Evolutionary conservation across 2,888 invertebrate species (phyloP), one percentile per base, ranked within the genome.

Genomic region (Caenorhabditis sp.): DNA sequence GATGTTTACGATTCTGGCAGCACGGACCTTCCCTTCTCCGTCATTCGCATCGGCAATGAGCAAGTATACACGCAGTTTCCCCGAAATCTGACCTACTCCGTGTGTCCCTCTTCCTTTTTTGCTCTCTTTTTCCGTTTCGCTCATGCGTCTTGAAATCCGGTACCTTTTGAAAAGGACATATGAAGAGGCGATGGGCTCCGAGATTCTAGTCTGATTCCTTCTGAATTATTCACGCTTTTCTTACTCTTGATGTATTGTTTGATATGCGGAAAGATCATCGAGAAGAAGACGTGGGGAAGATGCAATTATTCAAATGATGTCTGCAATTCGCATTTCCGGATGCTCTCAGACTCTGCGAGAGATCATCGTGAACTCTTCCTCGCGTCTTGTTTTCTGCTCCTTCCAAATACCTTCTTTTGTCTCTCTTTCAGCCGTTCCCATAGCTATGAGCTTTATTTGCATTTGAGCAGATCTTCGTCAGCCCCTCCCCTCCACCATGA

Each of bases 161-260:
- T 62, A 62, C 62, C 41, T 52, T 22, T n/a, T 17, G 11, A n/a
- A 65, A 65, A 55, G 65, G 53, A 26, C 65, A 45, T 9, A 35
- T 9, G 1, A 30, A 26, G 41, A 39, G 52, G 62, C 11, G 39
- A 20, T 17, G 15, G 7, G 32, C 32, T 7, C 15, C 20, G 24
- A 58, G 66, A 66, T 56, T 66, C 56, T 66, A 66, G 66, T 66
- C 56, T 66, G 66, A 66, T 58, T 41, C 46, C 56, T 58, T 46
- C 8, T 66, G 27, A 55, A 65, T 65, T 65, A 65, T 65, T 55
- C 55, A 65, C 65, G 55, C 39, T 30, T 26, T 65, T 35, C 24
- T 27, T 4, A n/a, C 32, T 52, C 20, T 35, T 35, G 32, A 32
- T 52, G 11, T 35, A 2, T 17, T 32, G 32, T 35, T 52, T 32